Conservation (phyloP, 2,888 invertebrate species). For the Sarcophaga variegata region DNA sequence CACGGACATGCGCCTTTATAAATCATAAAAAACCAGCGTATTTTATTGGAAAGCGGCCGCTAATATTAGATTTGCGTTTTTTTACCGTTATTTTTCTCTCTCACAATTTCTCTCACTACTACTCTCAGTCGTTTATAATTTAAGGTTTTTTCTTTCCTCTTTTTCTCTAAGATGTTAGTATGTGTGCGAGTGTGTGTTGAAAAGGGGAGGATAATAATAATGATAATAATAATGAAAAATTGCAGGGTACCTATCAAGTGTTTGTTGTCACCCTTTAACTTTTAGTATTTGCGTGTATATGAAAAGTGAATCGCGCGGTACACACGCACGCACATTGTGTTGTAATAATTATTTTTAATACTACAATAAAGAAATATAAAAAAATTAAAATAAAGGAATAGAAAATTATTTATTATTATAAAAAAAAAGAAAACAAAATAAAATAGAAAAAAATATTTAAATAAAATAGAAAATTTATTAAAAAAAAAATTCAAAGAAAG, state of each 20-base stretch:
- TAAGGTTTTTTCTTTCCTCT: too few species aligned
- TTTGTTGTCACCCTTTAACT: conserved; percentile 72
- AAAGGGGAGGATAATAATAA: conserved; percentile 59
- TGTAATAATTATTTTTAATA: conserved; percentile 41
- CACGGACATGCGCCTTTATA: conserved; percentile 22
- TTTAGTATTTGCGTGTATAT: conserved; percentile 73
- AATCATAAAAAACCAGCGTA: conserved; percentile 28
- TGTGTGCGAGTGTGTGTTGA: background rate
- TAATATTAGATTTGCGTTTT: conserved; percentile 52
- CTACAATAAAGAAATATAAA: conserved; percentile 38
- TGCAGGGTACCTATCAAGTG: conserved; percentile 70
- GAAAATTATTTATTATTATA: too few species aligned
- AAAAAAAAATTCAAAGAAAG: conserved; percentile 24
- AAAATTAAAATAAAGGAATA: conserved; percentile 35
- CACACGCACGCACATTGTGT: conserved; percentile 65
- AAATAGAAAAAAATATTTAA: conserved; percentile 39
- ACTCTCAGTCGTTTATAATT: too few species aligned
- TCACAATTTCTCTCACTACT: too few species aligned
- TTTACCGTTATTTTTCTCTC: background rate
- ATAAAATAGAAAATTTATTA: conserved; percentile 16
- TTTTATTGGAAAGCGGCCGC: conserved; percentile 63
- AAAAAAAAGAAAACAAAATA: conserved; percentile 22
- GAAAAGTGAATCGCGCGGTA: conserved; percentile 69
- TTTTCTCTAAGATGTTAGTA: background rate
- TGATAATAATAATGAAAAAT: conserved; percentile 45